Base-by-base conservation (phyloP, 1,140 invertebrate species). In the Brachionus calyciflorus region DNA sequence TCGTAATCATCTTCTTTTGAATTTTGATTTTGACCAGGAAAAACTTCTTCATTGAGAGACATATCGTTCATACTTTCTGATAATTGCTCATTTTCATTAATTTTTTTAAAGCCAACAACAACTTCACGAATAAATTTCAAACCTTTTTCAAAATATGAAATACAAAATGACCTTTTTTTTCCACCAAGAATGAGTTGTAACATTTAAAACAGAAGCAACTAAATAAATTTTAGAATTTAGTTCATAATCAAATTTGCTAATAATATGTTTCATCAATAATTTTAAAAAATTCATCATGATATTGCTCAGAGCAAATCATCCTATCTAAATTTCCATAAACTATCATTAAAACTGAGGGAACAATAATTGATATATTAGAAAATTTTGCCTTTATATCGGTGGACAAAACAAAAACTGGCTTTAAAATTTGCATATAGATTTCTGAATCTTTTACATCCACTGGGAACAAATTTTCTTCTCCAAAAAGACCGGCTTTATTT, bases 301-400 rank as follows among this genome's bases (percentile, higher is more conserved):
- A 10, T 3, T 55, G 19, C 19, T 55, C 21, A 26, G 26, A 17
- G 26, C 17, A 55, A 55, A 55, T 26, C 51, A 55, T 55, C 26
- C 51, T 55, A 55, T 55, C 51, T 12, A 55, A 55, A 55, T 55
- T 55, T 1, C 19, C 17, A 55, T 55, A 55, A 55, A 55, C 51
- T 24, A 55, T 24, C 21, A 26, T 55, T 26, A 55, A 26, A 24
- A 30, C 26, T 24, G 51, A 55, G 0, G 51, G 51, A 24, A 55
- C 51, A 24, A 55, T 21, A 24, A 28, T 14, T 24, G 51, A 55
- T 55, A 55, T 55, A 28, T 55, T 55, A 26, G 24, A 21, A 24
- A 26, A 26, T n/a, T 28, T 55, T 0, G 51, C 24, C 51, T 55
- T 4, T 55, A n/a, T 55, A 55, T 55, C 51, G 24, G 4, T 60